These are phyloP conservation scores for Antedon mediterranea DNA, from an alignment of 53 echinoderm and acorn worm genomes.

Conservation along the genomic window DNA sequence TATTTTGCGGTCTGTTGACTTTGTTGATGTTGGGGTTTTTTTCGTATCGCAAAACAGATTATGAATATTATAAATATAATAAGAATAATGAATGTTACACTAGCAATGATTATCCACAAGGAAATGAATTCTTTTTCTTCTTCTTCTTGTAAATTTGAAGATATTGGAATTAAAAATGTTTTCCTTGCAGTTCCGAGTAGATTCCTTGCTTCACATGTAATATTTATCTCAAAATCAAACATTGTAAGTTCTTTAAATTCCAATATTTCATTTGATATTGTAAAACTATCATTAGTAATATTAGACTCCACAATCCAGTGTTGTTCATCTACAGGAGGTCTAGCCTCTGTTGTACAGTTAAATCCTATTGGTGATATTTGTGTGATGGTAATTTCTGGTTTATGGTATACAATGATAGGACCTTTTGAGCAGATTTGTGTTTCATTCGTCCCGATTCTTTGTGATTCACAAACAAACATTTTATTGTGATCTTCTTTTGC, in stretches of 20 bases:
- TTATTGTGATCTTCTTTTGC: not conserved
- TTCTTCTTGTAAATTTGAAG: not conserved
- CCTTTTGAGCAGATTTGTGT: not conserved
- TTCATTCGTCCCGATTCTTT: not conserved
- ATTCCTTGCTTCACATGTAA: not conserved
- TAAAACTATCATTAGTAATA: not conserved
- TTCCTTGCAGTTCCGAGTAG: not conserved
- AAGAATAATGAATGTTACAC: not conserved
- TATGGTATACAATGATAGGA: not conserved
- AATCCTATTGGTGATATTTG: not conserved
- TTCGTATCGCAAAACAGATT: not conserved
- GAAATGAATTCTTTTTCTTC: not conserved
- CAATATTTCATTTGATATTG: not conserved
- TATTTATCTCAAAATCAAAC: not conserved
- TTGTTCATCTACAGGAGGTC: not conserved
- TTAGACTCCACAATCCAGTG: not conserved
- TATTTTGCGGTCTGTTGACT: not conserved
- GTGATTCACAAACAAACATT: not conserved
- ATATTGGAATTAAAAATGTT: not conserved
- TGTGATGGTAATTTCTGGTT: not conserved
- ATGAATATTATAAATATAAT: not conserved
- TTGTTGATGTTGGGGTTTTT: not conserved
- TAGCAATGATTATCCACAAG: no score
- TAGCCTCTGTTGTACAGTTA: not conserved
- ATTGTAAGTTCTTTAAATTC: not conserved